Conservation (phyloP, 1,140 invertebrate genomes). For the Lordiphosa mommai region DNA sequence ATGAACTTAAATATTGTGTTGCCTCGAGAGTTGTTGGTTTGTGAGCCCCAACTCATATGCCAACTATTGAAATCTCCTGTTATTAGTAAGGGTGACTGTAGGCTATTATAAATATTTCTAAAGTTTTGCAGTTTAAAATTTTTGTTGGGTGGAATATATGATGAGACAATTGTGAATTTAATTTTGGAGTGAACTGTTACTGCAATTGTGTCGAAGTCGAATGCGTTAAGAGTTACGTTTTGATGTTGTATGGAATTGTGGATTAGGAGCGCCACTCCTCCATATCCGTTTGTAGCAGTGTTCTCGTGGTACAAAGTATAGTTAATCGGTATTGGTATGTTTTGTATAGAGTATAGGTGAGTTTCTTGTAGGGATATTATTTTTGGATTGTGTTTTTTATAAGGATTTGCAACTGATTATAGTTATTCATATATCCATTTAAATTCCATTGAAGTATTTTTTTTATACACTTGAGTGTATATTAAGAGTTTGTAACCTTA, state of each 20-base stretch:
- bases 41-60: too few species aligned
- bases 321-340: conserved; percentile 23
- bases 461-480: background rate
- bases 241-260: conserved; percentile 23
- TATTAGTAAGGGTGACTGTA: conserved; percentile 20
- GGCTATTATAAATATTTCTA: conserved; percentile 8
- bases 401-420: conserved; percentile 18
- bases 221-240: background rate
- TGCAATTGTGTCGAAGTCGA: conserved; percentile 16
- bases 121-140: conserved; percentile 8
- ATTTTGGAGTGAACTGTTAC: conserved; percentile 19
- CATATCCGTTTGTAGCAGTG: background rate
- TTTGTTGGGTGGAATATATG: conserved; percentile 18
- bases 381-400: conserved; percentile 22
- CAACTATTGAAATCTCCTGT: conserved; percentile 32
- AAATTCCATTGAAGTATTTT: conserved; percentile 24
- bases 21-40: too few species aligned
- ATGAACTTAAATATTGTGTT: too few species aligned
- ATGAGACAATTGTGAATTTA: conserved; percentile 7
- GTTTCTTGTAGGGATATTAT: conserved; percentile 28
- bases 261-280: conserved; percentile 15
- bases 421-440: conserved; percentile 26
- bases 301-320: conserved; percentile 13
- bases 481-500: too few species aligned
- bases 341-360: conserved; percentile 5